A percentile compares a stretch with the other conserved stretches of the same genome.
phyloP scores from a whole-genome alignment of 1,140 invertebrate species.

The Rhizoglyphus robini region DNA sequence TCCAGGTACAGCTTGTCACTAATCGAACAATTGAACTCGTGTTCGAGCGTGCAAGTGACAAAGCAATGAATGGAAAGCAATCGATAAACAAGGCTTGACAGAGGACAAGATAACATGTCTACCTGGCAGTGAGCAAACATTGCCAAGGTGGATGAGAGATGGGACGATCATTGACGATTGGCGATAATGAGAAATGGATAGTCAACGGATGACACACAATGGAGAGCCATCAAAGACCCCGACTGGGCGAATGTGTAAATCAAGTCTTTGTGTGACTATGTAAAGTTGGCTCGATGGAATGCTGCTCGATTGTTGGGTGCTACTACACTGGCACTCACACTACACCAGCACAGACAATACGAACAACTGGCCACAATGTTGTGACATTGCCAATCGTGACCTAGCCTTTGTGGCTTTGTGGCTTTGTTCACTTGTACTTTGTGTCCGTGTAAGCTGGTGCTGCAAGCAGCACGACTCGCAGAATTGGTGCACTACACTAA shows the following conservation, averaged over 20 bases:
- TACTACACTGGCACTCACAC: not conserved
- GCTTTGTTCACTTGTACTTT: not conserved
- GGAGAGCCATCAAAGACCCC: not conserved
- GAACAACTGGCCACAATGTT: not conserved
- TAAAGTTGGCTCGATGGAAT: conserved; percentile 3
- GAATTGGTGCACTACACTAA: no score
- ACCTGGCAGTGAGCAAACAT: not conserved
- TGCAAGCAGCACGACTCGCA: not conserved
- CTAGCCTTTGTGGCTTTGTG: not conserved
- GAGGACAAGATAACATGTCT: not conserved
- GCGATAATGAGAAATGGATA: conserved; percentile 11
- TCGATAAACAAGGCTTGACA: conserved; percentile 3
- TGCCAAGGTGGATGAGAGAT: not conserved
- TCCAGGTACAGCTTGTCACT: no score
- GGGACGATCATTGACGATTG: not conserved
- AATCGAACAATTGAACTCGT: no score
- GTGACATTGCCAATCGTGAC: conserved; percentile 11
- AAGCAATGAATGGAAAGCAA: not conserved
- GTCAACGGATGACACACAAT: not conserved
- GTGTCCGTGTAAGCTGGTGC: not conserved
- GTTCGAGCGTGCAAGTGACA: no score
- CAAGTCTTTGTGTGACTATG: conserved; percentile 8
- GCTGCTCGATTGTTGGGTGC: conserved; percentile 10
- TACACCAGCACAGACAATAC: not conserved
- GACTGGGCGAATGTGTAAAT: conserved; percentile 12